Evolutionary conservation across 1,140 invertebrate species (phyloP), one percentile per base, ranked within the genome.

Genomic region (Listronotus oregonensis): DNA sequence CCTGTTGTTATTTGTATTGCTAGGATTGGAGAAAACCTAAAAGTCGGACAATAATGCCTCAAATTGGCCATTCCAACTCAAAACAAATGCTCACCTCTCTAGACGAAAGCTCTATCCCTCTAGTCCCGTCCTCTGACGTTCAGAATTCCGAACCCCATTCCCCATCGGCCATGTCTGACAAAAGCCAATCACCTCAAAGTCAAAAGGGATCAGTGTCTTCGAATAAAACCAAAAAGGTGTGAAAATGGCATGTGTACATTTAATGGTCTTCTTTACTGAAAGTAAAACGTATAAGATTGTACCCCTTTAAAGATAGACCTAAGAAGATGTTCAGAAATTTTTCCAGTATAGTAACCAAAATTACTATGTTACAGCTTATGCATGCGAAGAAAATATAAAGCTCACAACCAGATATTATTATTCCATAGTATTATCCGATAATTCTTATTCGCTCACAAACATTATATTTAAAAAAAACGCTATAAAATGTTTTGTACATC

Each of bases 21-120:
- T 81, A 89, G 88, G 87, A 86, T 71, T 89, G 87, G 87, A 86
- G 87, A 81, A 90, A 89, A 82, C 86, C 87, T 74, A 89, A 89
- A 80, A 87, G 86, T 72, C 84, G 87, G 78, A 89, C 86, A 75
- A 85, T 88, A 80, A 85, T 88, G 85, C 86, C 87, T 69, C 80
- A 85, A 77, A 83, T 81, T 74, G 82, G 80, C 78, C 81, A 80
- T 68, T 78, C 81, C 63, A 83, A 80, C 76, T 80, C 82, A 72
- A 84, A 83, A 76, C 82, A 82, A 80, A 82, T 82, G 71, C 80
- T 81, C 75, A 73, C 72, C 63, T 75, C 78, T 44, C 58, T 77
- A 58, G 75, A 77, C 54, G 77, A 78, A 71, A 75, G 76, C 64
- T 73, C 71, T 43, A 63, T 77, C 58, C 78, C 80, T 55, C 75